Conservation (phyloP, 2,113 vertebrate species). For the Rhinopomastus cyanomelas region DNA sequence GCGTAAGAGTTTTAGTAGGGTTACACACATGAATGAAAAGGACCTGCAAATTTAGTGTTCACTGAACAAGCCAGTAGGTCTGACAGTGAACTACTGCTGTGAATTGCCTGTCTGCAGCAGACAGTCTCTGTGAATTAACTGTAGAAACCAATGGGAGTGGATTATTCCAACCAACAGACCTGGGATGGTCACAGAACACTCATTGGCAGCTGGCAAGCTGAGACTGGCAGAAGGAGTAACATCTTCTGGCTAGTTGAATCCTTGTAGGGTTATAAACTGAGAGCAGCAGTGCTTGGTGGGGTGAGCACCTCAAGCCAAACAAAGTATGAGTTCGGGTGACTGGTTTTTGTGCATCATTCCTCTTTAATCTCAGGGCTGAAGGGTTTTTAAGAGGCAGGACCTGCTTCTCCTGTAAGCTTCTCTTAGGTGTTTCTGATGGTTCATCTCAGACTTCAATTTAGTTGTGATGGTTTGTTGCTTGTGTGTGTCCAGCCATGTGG, state of each 20-base stretch:
- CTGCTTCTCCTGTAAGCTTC: neutral
- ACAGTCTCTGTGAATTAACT: neutral
- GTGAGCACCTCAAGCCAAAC: neutral
- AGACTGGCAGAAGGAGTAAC: neutral
- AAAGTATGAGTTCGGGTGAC: neutral
- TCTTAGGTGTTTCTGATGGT: neutral
- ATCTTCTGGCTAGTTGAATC: neutral
- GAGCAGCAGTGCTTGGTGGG: accelerated
- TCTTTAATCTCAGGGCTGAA: neutral
- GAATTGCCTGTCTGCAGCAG: neutral
- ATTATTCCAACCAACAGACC: neutral
- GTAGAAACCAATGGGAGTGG: neutral
- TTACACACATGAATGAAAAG: neutral
- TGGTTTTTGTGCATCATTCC: accelerated
- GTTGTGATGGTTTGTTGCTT: neutral
- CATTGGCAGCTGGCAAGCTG: neutral
- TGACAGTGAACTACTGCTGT: neutral
- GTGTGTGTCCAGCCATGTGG: neutral
- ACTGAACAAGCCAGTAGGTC: neutral
- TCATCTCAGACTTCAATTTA: neutral
- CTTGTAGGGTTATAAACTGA: neutral
- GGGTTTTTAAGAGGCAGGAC: neutral
- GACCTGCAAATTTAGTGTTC: neutral
- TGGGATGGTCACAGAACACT: neutral
- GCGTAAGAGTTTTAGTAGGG: neutral